Percentiles rank a stretch among this genome's conserved stretches.
phyloP scores from a whole-genome alignment of 2,797 vertebrate genomes.

The Echiichthys vipera region DNA sequence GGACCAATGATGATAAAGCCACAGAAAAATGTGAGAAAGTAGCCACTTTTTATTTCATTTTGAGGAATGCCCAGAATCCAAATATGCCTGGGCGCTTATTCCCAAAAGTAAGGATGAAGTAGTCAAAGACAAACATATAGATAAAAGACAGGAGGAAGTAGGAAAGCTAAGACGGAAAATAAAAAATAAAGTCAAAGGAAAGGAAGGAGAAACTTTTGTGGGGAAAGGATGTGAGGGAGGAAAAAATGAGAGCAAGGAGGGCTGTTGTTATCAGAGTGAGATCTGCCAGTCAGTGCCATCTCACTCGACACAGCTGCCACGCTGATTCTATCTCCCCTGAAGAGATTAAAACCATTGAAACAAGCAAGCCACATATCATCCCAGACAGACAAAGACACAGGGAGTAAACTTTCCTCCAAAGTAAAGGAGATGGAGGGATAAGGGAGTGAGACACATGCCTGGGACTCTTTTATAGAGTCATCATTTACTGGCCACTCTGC shows the following conservation, averaged over 20 bases:
- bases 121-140: conserved; percentile 39
- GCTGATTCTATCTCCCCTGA: conserved; percentile 59
- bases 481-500: conserved; percentile 64
- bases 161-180: conserved; percentile 30
- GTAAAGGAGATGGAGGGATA: conserved; percentile 65
- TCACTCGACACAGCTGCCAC: conserved; percentile 64
- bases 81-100: conserved; percentile 31
- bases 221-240: conserved; percentile 29
- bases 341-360: conserved; percentile 74
- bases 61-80: conserved; percentile 49
- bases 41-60: conserved; percentile 40
- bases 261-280: conserved; percentile 66
- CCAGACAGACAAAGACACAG: conserved; percentile 50
- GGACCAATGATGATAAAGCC: conserved; percentile 16
- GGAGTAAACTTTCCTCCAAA: conserved; percentile 69
- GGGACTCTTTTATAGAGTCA: conserved; percentile 63
- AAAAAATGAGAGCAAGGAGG: not conserved
- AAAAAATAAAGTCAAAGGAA: conserved; percentile 49
- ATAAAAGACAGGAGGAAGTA: conserved; percentile 58
- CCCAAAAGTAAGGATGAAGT: conserved; percentile 35
- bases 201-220: conserved; percentile 30
- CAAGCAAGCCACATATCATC: conserved; percentile 57
- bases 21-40: conserved; percentile 33
- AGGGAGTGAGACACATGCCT: conserved; percentile 47
- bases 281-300: conserved; percentile 76